Conservation (phyloP, 2,113 vertebrate species). For the Centropristis striata region DNA sequence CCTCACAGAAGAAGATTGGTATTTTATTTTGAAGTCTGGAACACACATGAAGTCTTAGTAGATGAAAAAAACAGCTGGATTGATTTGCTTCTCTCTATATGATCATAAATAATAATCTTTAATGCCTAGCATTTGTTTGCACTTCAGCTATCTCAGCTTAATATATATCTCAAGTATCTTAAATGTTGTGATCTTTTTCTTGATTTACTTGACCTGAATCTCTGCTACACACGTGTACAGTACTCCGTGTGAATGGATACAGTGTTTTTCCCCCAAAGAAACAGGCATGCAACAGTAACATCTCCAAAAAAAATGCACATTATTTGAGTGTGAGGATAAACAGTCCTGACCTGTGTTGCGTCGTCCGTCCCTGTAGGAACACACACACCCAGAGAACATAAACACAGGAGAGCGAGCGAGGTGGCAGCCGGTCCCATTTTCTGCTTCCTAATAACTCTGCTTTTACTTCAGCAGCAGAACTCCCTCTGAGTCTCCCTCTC, state of each 20-base stretch:
- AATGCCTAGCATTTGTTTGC: neutral
- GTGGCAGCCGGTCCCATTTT: constrained; percentile 80
- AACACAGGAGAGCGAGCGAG: constrained; percentile 73
- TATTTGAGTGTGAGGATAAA: neutral
- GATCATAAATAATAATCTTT: neutral
- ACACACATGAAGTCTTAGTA: neutral
- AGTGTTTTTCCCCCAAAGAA: neutral
- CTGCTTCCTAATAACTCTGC: constrained; percentile 46
- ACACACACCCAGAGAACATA: constrained; percentile 66
- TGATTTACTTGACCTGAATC: neutral
- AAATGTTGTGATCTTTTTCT: neutral
- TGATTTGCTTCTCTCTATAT: constrained; percentile 15
- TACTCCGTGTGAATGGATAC: neutral
- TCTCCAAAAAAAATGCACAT: neutral
- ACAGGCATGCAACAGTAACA: neutral
- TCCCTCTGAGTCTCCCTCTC: constrained; percentile 35
- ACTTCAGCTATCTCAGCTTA: neutral
- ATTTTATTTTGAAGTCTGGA: constrained; percentile 20
- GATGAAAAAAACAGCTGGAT: neutral
- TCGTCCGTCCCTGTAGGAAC: constrained; percentile 48
- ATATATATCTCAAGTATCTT: neutral
- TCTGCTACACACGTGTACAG: neutral
- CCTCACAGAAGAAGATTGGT: neutral
- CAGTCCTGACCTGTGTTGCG: constrained; percentile 77
- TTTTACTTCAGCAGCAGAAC: constrained; percentile 38